These are phyloP conservation scores for Papilio polytes DNA, from an alignment of 1,140 invertebrate genomes.

Conservation along the genomic window DNA sequence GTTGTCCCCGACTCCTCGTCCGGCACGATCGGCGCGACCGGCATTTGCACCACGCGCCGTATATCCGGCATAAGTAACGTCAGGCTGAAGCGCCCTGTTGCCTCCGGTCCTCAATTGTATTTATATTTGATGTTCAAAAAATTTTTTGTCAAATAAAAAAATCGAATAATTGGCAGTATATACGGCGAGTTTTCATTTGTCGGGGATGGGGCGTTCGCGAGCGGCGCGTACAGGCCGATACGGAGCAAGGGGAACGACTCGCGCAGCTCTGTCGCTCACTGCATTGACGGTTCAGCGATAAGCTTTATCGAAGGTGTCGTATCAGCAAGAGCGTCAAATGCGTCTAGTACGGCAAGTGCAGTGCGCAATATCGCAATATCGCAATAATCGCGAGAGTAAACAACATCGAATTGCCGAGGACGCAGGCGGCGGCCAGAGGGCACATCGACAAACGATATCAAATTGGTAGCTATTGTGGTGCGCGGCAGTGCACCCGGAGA, in stretches of 20 bases:
- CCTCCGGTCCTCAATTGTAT: not conserved
- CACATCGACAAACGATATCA: not conserved
- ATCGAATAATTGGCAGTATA: slow-evolving; percentile 70
- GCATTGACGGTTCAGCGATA: slow-evolving; percentile 53
- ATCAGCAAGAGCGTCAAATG: slow-evolving; percentile 14
- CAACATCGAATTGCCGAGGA: slow-evolving; percentile 44
- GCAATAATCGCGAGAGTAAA: slow-evolving; percentile 62
- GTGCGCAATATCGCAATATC: slow-evolving; percentile 51
- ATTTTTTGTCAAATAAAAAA: slow-evolving; percentile 75
- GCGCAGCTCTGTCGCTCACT: not conserved
- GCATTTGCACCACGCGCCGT: not conserved
- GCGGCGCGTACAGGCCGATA: not conserved
- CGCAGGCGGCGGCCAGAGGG: not conserved
- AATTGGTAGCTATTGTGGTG: no score
- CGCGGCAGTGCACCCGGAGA: no score
- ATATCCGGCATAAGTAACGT: no score
- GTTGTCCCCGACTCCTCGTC: slow-evolving; percentile 62
- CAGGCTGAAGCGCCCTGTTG: not conserved
- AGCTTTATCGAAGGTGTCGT: slow-evolving; percentile 54
- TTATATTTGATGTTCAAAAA: not conserved
- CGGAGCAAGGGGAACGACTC: not conserved
- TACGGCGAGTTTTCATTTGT: slow-evolving; percentile 65
- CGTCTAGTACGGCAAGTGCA: no score
- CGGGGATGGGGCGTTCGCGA: not conserved
- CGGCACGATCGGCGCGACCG: not conserved